Conservation (phyloP, 2,888 invertebrate genomes). For the Cephus sareptanus region DNA sequence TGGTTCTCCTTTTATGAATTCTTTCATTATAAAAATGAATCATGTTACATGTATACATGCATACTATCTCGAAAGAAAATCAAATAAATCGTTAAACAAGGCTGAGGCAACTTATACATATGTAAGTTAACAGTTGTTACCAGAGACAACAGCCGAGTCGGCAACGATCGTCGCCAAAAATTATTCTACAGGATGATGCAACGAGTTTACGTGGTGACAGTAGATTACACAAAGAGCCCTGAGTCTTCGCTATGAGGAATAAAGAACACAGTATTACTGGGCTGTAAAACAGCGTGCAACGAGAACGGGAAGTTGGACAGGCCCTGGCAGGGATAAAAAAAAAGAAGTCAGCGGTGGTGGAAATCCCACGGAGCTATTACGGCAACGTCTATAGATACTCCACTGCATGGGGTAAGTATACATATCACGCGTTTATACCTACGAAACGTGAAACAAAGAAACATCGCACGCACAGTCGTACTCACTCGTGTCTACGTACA, state of each 20-base stretch:
- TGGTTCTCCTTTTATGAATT: not conserved
- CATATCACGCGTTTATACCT: conserved; percentile 13
- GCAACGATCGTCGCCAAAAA: not conserved
- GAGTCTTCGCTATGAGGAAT: not conserved
- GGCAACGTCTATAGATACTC: conserved; percentile 14
- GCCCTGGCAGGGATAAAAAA: not conserved
- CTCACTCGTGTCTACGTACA: not conserved
- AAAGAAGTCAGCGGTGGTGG: not conserved
- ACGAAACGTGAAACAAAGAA: conserved; percentile 30
- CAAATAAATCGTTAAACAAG: not conserved
- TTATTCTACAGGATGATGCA: not conserved
- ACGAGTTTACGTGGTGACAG: not conserved
- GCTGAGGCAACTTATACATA: not conserved
- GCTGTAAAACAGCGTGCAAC: not conserved
- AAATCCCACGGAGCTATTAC: conserved; percentile 18
- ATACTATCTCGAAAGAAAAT: not conserved
- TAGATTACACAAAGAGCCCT: not conserved
- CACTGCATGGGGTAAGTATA: conserved; percentile 21
- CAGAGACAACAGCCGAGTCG: not conserved
- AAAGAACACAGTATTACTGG: not conserved
- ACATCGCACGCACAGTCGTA: conserved; percentile 24
- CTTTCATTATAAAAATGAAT: not conserved
- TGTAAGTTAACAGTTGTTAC: not conserved
- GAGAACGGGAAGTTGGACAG: not conserved
- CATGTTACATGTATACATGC: no score